These are phyloP conservation scores for Aegotheles bennettii DNA, from an alignment of 2,113 vertebrate genomes.

Conservation along the genomic window DNA sequence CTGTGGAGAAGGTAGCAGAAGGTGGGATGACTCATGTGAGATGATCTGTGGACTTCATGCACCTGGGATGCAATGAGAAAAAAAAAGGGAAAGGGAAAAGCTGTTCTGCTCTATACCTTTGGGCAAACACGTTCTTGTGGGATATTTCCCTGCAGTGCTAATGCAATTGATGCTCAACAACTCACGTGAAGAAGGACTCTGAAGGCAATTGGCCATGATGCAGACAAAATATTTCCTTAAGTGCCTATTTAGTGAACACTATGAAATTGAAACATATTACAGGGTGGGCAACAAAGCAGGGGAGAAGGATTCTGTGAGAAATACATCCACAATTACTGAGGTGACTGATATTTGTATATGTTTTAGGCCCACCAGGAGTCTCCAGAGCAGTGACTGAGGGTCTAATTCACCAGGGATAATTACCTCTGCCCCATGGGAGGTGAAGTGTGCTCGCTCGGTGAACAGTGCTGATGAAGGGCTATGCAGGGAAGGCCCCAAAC, in stretches of 20 bases:
- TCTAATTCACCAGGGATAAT: slow-evolving; percentile 21
- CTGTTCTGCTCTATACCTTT: background rate
- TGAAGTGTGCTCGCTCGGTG: background rate
- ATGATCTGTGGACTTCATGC: background rate
- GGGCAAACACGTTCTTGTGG: background rate
- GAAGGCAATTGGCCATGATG: background rate
- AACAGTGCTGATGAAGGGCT: background rate
- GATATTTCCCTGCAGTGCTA: background rate
- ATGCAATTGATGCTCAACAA: background rate
- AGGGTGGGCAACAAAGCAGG: background rate
- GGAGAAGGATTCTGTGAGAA: background rate
- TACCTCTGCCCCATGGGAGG: background rate
- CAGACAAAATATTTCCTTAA: background rate
- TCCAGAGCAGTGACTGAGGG: background rate
- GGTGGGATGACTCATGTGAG: background rate
- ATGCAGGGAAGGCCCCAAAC: background rate
- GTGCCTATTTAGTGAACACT: background rate
- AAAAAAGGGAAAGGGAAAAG: background rate
- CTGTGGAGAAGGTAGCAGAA: background rate
- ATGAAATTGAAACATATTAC: background rate
- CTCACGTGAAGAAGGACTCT: background rate
- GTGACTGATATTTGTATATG: background rate
- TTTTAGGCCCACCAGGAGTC: background rate
- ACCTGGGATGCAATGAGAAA: background rate
- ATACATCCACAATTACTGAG: background rate